phyloP scores from a whole-genome alignment of 1,140 invertebrate genomes.

The Sarcophaga bullata region DNA sequence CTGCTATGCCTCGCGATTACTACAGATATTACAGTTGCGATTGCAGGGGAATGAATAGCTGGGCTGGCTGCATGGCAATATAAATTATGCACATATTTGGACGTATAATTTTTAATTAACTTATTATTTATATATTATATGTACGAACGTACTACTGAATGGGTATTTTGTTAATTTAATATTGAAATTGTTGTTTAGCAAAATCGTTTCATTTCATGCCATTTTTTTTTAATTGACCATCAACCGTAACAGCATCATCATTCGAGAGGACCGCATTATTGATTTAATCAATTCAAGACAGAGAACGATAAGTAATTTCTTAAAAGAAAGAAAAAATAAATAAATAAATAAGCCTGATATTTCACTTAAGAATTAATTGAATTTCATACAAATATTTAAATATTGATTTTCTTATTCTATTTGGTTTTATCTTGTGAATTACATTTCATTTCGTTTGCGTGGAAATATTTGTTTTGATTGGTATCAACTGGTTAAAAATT shows the following conservation, averaged over 20 bases:
- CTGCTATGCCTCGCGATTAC: too few species aligned
- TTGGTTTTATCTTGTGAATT: not conserved
- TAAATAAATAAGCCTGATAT: not conserved
- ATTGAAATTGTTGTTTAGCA: not conserved
- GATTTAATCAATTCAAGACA: not conserved
- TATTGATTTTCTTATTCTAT: not conserved
- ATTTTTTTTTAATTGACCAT: not conserved
- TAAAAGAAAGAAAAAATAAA: not conserved
- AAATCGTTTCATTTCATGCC: not conserved
- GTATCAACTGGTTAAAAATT: not conserved
- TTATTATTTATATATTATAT: too few species aligned
- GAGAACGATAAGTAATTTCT: not conserved
- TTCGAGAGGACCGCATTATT: not conserved
- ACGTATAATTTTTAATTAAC: too few species aligned
- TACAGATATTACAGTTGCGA: too few species aligned
- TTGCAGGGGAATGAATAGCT: too few species aligned
- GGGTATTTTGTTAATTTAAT: constrained; percentile 11
- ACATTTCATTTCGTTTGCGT: not conserved
- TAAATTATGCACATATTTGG: too few species aligned
- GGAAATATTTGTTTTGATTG: not conserved
- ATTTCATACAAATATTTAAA: not conserved
- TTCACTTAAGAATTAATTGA: not conserved
- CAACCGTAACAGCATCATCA: not conserved
- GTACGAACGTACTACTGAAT: too few species aligned
- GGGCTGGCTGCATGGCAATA: too few species aligned